A percentile compares a stretch with the other conserved stretches of the same genome.
These are phyloP conservation scores for Sebastes iracundus DNA, from an alignment of 2,797 vertebrate species.

Conservation along the genomic window DNA sequence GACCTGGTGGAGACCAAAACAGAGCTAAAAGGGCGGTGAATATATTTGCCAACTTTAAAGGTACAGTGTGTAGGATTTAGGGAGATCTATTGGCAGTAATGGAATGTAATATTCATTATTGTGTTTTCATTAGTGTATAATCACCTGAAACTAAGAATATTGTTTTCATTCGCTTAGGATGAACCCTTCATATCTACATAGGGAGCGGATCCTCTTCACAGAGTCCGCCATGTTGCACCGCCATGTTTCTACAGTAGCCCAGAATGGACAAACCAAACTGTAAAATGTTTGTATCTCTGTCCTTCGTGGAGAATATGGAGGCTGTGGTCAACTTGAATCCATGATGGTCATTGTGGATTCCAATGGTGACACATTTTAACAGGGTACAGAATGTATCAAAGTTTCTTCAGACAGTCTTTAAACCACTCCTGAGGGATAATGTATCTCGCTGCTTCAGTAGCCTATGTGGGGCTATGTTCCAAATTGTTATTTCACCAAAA, in stretches of 20 bases:
- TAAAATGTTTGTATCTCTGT: not conserved
- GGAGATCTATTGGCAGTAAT: too few species aligned
- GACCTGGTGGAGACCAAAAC: not conserved
- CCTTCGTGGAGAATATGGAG: not conserved
- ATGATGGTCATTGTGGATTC: not conserved
- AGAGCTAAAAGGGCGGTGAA: too few species aligned
- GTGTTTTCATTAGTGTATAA: too few species aligned
- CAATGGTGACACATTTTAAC: not conserved
- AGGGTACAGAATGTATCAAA: not conserved
- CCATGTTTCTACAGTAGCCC: not conserved
- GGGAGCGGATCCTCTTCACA: not conserved
- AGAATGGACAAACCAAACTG: not conserved
- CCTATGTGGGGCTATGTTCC: not conserved
- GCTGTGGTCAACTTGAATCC: not conserved
- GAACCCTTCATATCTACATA: too few species aligned
- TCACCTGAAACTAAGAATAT: too few species aligned
- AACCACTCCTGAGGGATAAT: not conserved
- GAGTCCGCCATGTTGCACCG: not conserved
- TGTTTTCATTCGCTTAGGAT: too few species aligned
- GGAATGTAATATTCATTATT: too few species aligned
- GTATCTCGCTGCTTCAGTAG: not conserved
- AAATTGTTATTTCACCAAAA: not conserved
- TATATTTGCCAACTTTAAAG: too few species aligned
- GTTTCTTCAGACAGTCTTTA: slow-evolving; percentile 5
- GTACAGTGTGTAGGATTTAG: too few species aligned